Conservation (phyloP, 2,797 vertebrate species). For the Lophius americanus region DNA sequence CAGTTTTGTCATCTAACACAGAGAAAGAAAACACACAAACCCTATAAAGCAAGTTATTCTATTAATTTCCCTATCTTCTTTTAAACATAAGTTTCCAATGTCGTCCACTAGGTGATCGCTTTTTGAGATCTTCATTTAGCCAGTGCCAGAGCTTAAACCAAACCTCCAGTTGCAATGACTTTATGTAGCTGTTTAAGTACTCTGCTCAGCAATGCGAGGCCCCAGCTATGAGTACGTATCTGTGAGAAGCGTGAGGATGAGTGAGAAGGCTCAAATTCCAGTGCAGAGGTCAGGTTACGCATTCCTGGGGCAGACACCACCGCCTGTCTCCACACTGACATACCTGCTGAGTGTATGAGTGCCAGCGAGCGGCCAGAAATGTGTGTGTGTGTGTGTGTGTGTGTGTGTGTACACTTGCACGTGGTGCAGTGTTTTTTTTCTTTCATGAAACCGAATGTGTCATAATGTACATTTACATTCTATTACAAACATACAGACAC, state of each 20-base stretch:
- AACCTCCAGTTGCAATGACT: conserved; percentile 51
- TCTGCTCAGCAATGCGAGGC: conserved; percentile 44
- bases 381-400: conserved; percentile 49
- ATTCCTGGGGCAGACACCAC: conserved; percentile 82
- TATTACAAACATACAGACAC: conserved; percentile 17
- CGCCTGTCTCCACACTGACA: conserved; percentile 76
- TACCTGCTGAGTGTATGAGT: conserved; percentile 76
- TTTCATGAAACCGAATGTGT: conserved; percentile 38
- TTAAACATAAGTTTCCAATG: background rate
- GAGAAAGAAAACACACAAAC: too few species aligned
- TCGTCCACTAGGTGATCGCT: background rate
- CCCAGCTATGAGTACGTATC: conserved; percentile 51
- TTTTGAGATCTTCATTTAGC: conserved; percentile 46
- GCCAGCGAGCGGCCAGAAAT: conserved; percentile 64
- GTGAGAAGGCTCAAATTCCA: conserved; percentile 78
- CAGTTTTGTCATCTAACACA: too few species aligned
- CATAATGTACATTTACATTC: conserved; percentile 33
- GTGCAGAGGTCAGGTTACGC: conserved; percentile 81
- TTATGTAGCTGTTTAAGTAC: conserved; percentile 45
- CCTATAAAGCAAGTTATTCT: background rate
- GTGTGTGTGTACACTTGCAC: conserved; percentile 30
- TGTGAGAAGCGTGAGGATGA: conserved; percentile 75
- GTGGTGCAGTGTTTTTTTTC: conserved; percentile 32
- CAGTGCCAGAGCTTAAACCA: conserved; percentile 29
- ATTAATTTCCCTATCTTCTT: background rate